Base-by-base conservation (phyloP, 2,888 invertebrate species). In the Diplazon laetatorius region DNA sequence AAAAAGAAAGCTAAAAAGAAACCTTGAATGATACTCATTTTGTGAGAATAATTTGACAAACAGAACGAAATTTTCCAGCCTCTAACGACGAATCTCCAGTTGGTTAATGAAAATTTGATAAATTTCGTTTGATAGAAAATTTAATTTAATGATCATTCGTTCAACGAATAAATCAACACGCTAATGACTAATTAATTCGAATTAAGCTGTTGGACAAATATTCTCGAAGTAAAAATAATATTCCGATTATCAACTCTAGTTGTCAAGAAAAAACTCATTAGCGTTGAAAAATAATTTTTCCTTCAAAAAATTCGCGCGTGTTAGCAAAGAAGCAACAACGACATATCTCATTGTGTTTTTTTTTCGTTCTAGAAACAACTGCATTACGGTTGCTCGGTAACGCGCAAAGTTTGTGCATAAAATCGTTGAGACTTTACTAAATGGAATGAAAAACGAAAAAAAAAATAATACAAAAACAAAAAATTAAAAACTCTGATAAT, bases 261-360 rank as follows among this genome's bases (percentile, higher is more conserved):
- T 12, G 44, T 44, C 44, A 16, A 14, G 16, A 14, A 44, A 39
- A 10, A n/a, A 16, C n/a, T 8, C 1, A 48, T 9, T 20, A 18
- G 46, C 46, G 46, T 18, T 1, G 20, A 48, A 48, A 16, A 20
- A 6, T n/a, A 48, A 18, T 48, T 16, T 20, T 48, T 48, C 20
- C 10, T 18, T 48, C 20, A 8, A 16, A 44, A 8, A 48, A 18
- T 18, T 10, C 18, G 8, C 55, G 30, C 16, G 10, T 10, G 9
- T 20, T 18, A 20, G 25, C 10, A 68, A 74, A 48, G 50, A 48
- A 50, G n/a, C 20, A 46, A 68, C 12, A 71, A 57, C 37, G 72
- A 63, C 77, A 78, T 78, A 69, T 78, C 77, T 78, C 69, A 78
- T 78, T 78, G n/a, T n/a, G n/a, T n/a, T n/a, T n/a, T n/a, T n/a